phyloP scores from a whole-genome alignment of 2,113 vertebrate genomes.

The Carassius gibelio region DNA sequence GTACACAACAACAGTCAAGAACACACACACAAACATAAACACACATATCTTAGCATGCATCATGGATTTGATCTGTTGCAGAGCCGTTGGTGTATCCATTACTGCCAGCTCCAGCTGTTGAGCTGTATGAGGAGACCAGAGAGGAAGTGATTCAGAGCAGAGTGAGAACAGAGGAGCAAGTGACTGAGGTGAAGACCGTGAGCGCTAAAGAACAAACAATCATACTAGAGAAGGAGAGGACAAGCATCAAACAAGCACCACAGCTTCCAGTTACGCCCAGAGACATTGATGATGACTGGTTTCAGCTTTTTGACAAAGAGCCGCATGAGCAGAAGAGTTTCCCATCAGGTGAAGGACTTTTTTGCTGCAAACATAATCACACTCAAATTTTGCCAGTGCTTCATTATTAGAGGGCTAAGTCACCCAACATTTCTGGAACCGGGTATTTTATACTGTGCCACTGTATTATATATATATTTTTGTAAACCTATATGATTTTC shows the following conservation, averaged over 20 bases:
- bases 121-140: background rate
- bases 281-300: slow-evolving; percentile 42
- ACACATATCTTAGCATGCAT: background rate
- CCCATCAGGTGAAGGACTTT: background rate
- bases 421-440: background rate
- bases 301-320: slow-evolving; percentile 19
- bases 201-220: background rate
- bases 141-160: background rate
- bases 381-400: no score
- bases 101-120: background rate
- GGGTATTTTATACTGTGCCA: background rate
- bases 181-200: background rate
- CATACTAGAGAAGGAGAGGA: slow-evolving; percentile 8
- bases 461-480: background rate
- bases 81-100: background rate
- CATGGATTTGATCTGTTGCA: slow-evolving; percentile 5
- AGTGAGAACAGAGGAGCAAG: slow-evolving; percentile 18
- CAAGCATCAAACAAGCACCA: background rate
- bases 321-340: slow-evolving; percentile 15
- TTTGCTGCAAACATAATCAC: no score
- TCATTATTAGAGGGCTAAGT: background rate
- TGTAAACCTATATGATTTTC: background rate
- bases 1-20: slow-evolving; percentile 54
- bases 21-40: background rate
- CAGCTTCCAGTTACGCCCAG: slow-evolving; percentile 1